Conservation (phyloP, 1,140 invertebrate species). For the Leptinotarsa texana region DNA sequence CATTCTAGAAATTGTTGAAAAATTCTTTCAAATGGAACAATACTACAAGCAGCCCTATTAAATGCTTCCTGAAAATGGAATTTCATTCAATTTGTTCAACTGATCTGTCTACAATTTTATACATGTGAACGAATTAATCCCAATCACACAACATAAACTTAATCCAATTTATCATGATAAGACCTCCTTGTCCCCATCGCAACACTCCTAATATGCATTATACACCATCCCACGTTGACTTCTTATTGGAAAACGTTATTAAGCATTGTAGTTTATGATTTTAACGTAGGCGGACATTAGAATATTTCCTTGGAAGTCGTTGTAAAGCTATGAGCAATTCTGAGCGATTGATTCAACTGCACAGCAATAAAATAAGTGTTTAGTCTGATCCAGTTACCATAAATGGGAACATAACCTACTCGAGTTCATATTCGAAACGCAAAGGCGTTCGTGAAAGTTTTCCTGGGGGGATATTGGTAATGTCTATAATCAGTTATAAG, state of each 20-base stretch:
- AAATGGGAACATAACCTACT: background rate
- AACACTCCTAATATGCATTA: background rate
- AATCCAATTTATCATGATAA: too few relatives aligned
- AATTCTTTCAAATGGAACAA: too few relatives aligned
- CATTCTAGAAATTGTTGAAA: too few relatives aligned
- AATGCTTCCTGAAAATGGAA: too few relatives aligned
- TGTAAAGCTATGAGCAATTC: background rate
- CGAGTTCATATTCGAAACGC: background rate
- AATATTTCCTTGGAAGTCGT: background rate
- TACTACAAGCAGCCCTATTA: too few relatives aligned
- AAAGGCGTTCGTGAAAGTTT: too few relatives aligned
- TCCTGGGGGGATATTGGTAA: too few relatives aligned
- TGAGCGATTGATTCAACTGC: conserved; percentile 2
- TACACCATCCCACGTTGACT: background rate
- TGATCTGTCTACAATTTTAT: background rate
- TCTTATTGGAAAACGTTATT: conserved; percentile 3
- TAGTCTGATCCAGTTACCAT: conserved; percentile 1
- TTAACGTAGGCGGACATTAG: background rate
- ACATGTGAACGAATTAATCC: too few relatives aligned
- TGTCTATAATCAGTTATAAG: too few relatives aligned
- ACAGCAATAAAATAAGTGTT: background rate
- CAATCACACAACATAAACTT: too few relatives aligned
- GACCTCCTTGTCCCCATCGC: too few relatives aligned
- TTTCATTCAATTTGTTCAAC: background rate
- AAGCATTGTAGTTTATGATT: conserved; percentile 1